phyloP scores from a whole-genome alignment of 2,113 vertebrate genomes.

The Nothobranchius furzeri region DNA sequence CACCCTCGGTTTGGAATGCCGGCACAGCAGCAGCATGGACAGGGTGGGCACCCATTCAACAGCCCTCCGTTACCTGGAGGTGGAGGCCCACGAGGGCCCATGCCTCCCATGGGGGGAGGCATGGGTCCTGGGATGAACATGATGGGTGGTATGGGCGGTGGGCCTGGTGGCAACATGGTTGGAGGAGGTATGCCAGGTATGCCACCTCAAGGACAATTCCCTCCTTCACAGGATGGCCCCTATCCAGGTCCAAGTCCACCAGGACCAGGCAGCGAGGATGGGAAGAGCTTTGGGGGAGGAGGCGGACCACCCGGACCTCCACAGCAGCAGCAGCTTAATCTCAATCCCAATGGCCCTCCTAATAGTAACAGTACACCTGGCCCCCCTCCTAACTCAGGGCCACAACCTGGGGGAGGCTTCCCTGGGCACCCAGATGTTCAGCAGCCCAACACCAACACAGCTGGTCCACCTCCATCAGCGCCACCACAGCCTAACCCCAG shows the following conservation, averaged over 20 bases:
- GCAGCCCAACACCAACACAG: slow-evolving; percentile 78
- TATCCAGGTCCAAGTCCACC: slow-evolving; percentile 82
- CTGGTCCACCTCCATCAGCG: slow-evolving; percentile 79
- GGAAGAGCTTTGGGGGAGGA: slow-evolving; percentile 78
- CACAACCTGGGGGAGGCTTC: slow-evolving; percentile 82
- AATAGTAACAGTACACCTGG: slow-evolving; percentile 81
- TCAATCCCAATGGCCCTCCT: slow-evolving; percentile 82
- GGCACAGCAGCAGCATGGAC: slow-evolving; percentile 82
- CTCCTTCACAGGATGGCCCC: slow-evolving; percentile 82
- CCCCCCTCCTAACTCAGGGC: slow-evolving; percentile 81
- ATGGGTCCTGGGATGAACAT: slow-evolving; percentile 82
- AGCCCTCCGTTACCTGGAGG: slow-evolving; percentile 80
- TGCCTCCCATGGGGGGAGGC: slow-evolving; percentile 78
- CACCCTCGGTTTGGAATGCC: slow-evolving; percentile 82
- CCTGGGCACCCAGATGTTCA: slow-evolving; percentile 79
- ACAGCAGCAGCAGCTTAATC: slow-evolving; percentile 79
- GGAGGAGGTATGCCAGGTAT: slow-evolving; percentile 83
- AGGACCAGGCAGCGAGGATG: slow-evolving; percentile 79
- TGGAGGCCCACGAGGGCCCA: slow-evolving; percentile 78
- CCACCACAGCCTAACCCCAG: slow-evolving; percentile 79
- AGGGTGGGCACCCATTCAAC: slow-evolving; percentile 82
- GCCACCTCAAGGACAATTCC: slow-evolving; percentile 90
- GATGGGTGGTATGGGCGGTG: slow-evolving; percentile 80
- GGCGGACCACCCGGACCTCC: slow-evolving; percentile 73
- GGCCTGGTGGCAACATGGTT: slow-evolving; percentile 78